Percentiles rank a stretch among this genome's conserved stretches.
Conservation (phyloP, 2,888 invertebrate genomes). For the Stegana nigrithorax region DNA sequence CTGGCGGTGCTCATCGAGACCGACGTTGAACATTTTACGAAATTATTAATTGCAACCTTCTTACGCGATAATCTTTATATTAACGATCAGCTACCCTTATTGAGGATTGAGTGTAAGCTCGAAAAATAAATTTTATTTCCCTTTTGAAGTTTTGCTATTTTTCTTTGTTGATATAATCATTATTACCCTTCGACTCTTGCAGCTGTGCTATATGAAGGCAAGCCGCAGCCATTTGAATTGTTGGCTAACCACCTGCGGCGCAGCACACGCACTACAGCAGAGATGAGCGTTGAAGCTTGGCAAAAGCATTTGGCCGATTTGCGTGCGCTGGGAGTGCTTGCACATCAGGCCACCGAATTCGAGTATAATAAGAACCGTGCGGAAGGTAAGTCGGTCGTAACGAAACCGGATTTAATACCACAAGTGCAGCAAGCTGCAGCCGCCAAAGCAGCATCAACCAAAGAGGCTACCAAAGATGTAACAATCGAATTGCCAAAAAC, state of each 20-base stretch:
- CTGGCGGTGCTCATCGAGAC: conserved; percentile 82
- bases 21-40: conserved; percentile 79
- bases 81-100: conserved; percentile 80
- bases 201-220: conserved; percentile 74
- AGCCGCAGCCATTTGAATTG: conserved; percentile 71
- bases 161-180: background rate
- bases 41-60: conserved; percentile 77
- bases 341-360: conserved; percentile 67
- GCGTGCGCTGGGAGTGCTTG: conserved; percentile 63
- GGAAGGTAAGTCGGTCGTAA: conserved; percentile 58
- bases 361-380: conserved; percentile 63
- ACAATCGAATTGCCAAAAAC: too few species aligned
- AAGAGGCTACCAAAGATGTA: conserved; percentile 23
- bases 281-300: conserved; percentile 59
- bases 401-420: conserved; percentile 63
- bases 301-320: conserved; percentile 65
- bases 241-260: conserved; percentile 68
- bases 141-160: background rate
- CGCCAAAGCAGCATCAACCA: conserved; percentile 42
- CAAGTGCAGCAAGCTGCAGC: conserved; percentile 49
- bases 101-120: conserved; percentile 82
- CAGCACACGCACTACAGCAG: conserved; percentile 62
- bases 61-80: conserved; percentile 79
- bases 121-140: too few species aligned
- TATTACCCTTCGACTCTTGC: background rate